These are phyloP conservation scores for Trachymyrmex septentrionalis DNA, from an alignment of 1,140 invertebrate species.

Conservation along the genomic window DNA sequence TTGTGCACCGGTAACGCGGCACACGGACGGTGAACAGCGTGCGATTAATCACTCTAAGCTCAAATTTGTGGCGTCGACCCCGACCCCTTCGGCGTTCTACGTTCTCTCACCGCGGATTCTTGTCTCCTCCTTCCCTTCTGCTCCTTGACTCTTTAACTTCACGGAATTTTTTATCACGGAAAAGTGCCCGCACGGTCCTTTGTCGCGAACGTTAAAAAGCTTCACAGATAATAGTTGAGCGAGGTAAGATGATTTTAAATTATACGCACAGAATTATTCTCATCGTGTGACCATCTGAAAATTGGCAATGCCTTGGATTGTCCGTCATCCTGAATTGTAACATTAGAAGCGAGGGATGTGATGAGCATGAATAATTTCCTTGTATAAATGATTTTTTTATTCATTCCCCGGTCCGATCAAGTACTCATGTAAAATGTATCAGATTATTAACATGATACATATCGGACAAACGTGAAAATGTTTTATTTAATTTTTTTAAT, in stretches of 20 bases:
- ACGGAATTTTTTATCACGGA: slow-evolving; percentile 36
- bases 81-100: slow-evolving; percentile 21
- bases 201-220: slow-evolving; percentile 20
- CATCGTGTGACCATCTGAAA: not conserved
- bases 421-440: not conserved
- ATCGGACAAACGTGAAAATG: not conserved
- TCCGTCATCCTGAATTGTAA: not conserved
- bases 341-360: not conserved
- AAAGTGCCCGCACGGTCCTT: slow-evolving; percentile 14
- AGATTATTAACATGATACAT: not conserved
- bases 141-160: slow-evolving; percentile 1
- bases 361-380: slow-evolving; percentile 24
- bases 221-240: not conserved
- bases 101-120: slow-evolving; percentile 21
- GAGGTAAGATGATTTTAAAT: slow-evolving; percentile 39
- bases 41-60: slow-evolving; percentile 62
- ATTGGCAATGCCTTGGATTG: not conserved
- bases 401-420: not conserved
- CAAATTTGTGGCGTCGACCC: slow-evolving; percentile 56
- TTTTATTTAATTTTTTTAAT: slow-evolving; percentile 27
- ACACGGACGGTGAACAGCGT: slow-evolving; percentile 38
- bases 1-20: slow-evolving; percentile 52
- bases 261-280: slow-evolving; percentile 10
- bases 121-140: not conserved
- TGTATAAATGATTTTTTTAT: slow-evolving; percentile 25